A percentile compares a stretch with the other conserved stretches of the same genome.
Conservation (phyloP, 2,113 vertebrate species). For the Coracopsis vasa region DNA sequence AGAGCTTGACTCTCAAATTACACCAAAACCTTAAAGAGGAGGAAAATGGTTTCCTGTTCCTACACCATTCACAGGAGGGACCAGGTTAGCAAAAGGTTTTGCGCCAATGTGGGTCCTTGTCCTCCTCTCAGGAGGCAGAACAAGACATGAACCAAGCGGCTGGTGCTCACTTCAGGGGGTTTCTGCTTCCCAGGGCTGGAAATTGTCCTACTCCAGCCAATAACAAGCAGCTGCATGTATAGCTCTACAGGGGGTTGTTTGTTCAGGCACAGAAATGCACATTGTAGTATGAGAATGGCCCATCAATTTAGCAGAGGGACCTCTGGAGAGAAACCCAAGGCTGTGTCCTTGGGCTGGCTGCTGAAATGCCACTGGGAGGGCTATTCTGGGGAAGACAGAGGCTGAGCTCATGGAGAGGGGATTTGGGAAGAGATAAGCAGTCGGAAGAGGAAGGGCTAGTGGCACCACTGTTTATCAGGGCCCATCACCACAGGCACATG, state of each 20-base stretch:
- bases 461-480: not conserved
- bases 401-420: not conserved
- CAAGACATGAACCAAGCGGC: not conserved
- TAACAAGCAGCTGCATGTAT: fast-evolving
- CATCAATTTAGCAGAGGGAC: not conserved
- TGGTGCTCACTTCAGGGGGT: not conserved
- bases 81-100: not conserved
- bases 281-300: not conserved
- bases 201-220: not conserved
- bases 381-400: fast-evolving
- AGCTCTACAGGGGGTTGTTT: not conserved
- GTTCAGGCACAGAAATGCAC: not conserved
- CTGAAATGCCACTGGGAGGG: fast-evolving
- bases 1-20: slow-evolving; percentile 31
- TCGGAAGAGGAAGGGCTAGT: not conserved
- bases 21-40: not conserved
- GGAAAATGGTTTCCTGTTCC: slow-evolving; percentile 28
- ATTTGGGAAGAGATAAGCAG: not conserved
- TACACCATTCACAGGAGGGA: not conserved
- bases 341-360: not conserved
- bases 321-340: not conserved
- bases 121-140: not conserved
- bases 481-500: not conserved
- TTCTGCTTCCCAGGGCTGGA: not conserved
- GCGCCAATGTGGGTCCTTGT: not conserved